Base-by-base conservation (phyloP, 2,113 vertebrate species). In the Aptenodytes forsteri region DNA sequence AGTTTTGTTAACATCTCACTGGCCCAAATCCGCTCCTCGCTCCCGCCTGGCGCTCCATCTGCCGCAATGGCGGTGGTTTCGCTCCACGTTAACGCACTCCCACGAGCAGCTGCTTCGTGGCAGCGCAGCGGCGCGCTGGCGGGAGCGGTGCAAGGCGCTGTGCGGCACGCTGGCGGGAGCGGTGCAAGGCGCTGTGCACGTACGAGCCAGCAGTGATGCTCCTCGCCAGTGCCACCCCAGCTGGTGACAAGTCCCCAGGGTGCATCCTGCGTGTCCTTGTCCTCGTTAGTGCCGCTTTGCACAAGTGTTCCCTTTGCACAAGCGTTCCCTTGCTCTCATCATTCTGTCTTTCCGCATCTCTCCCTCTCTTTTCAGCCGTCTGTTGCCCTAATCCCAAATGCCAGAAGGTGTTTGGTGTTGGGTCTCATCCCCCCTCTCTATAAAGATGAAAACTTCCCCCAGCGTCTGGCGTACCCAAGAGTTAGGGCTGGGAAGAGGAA, bases 21-120 rank as follows among this genome's bases (percentile, higher is more conserved):
- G 20, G 27, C 44, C 58, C 6, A 1, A 25, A 16, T 25, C 32
- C 0, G 0, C 64, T n/a, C 56, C 36, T 26, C 5, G 2, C 23
- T 78, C 64, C 84, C 1, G 2, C 50, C 64, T 15, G 62, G 27
- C 25, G 42, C 71, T 77, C 58, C 65, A 10, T 59, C 58, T 58
- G 56, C 49, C 2, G 0, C 26, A 1, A 11, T 3, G 21, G 83
- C 8, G 3, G 47, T 2, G 2, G 9, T 30, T 58, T 58, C 5
- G 1, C 64, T 42, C 47, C 3, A 2, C 3, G 1, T 22, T 22
- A 17, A 13, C 10, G 0, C 5, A 0, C 34, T 67, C 40, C 69
- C 40, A 16, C 11, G 6, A 13, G 76, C 76, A 69, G 76, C 46
- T 47, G 52, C 72, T n/a, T 16, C 17, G 2, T 9, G 5, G 56